phyloP scores from a whole-genome alignment of 2,797 vertebrate genomes.

The Melanotaenia trifasciata region DNA sequence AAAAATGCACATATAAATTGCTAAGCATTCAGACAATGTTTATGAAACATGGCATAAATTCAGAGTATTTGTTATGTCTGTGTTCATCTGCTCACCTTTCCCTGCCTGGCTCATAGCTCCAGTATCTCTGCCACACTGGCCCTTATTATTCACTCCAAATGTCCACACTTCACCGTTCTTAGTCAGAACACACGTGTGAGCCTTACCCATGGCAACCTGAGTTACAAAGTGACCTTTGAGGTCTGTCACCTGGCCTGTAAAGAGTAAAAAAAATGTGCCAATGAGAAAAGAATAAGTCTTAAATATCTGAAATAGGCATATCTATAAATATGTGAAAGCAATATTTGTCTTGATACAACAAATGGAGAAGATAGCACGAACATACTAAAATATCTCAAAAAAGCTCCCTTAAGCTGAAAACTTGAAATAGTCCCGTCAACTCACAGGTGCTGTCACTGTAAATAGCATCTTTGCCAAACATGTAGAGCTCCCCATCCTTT shows the following conservation, averaged over 20 bases:
- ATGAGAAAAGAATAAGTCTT: neutral
- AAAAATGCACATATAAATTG: neutral
- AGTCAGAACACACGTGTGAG: conserved; percentile 96
- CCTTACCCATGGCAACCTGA: conserved; percentile 99
- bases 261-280: conserved; percentile 10
- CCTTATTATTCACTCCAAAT: conserved; percentile 99
- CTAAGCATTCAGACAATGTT: neutral
- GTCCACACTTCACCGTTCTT: conserved; percentile 99
- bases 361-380: neutral
- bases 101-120: conserved; percentile 95
- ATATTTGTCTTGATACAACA: neutral
- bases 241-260: conserved; percentile 94
- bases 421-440: conserved; percentile 60
- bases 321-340: neutral
- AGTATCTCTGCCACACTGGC: conserved; percentile 97
- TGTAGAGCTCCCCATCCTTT: conserved; percentile 98
- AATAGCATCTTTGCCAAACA: conserved; percentile 99
- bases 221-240: conserved; percentile 97
- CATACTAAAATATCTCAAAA: conserved; percentile 1
- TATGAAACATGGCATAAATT: neutral
- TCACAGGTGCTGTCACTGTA: conserved; percentile 98
- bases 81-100: conserved; percentile 85
- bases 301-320: neutral
- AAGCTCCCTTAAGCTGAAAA: neutral
- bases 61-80: neutral